Evolutionary conservation across 2,113 vertebrate genomes (phyloP), one percentile per base, ranked within the genome.

Genomic region (Chaenogobius annularis): DNA sequence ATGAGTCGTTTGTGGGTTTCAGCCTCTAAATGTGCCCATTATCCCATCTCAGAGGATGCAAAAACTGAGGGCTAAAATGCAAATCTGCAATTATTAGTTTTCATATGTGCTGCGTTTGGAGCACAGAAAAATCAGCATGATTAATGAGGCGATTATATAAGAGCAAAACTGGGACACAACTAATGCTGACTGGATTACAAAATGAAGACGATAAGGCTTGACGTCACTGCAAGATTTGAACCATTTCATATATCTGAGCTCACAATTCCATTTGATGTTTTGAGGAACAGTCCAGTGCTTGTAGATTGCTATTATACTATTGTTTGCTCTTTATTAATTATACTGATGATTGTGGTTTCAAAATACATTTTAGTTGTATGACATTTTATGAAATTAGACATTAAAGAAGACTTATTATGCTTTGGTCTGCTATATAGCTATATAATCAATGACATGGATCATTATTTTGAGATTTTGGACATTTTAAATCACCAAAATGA

Each of bases 71-170:
- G 77, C 67, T 23, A 65, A 75, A 67, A 85, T 75, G 77, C 73
- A 82, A 84, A 83, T 48, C 58, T 46, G 54, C 20, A 54, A 72
- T 83, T 77, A 84, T 83, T 76, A 80, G 82, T 75, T 70, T 77
- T 81, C 73, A 75, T 68, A 78, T 80, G 78, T 80, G 40, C 69
- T 71, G 71, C 74, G 71, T 84, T 58, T 59, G 70, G 74, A 76
- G 77, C 77, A 48, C 70, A 74, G 74, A 80, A 85, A 78, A 83
- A 87, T 85, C 84, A 86, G 81, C 89, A 86, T 86, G 85, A 89
- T 91, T 90, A 89, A 88, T 85, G 78, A 78, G 77, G 58, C 44
- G 74, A 82, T 83, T 88, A 87, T 74, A 73, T 86, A 88, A 89
- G 61, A 17, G 69, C 73, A 75, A 72, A 89, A 89, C 68, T 83